Evolutionary conservation across 2,797 vertebrate species (phyloP).

Genomic region (Vipera ursinii): DNA sequence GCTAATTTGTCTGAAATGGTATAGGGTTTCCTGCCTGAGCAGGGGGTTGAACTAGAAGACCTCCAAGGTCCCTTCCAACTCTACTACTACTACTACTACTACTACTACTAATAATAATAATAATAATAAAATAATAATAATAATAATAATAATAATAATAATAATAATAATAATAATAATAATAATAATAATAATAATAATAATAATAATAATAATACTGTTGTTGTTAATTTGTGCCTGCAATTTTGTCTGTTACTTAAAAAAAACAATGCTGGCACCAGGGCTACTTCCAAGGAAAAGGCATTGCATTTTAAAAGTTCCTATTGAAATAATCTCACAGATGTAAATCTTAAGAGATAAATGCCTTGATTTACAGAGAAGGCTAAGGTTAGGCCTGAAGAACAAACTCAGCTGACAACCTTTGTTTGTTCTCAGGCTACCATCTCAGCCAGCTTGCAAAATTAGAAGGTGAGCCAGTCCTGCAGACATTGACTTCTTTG

Average conservation of each 20-base stretch:
- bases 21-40: too few species aligned
- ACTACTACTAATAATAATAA: too few species aligned
- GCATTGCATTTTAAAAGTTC: background rate
- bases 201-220: too few species aligned
- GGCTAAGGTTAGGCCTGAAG: background rate
- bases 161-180: too few species aligned
- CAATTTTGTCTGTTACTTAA: background rate
- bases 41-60: too few species aligned
- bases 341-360: background rate
- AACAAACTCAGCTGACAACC: background rate
- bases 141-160: too few species aligned
- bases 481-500: background rate
- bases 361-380: background rate
- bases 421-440: background rate
- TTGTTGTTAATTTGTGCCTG: background rate
- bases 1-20: background rate
- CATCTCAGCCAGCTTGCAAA: background rate
- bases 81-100: too few species aligned
- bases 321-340: background rate
- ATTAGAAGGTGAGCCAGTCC: background rate
- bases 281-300: background rate
- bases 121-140: too few species aligned
- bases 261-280: background rate
- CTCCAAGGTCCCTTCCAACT: too few species aligned
- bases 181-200: too few species aligned